These are phyloP conservation scores for Trematomus loennbergii DNA, from an alignment of 2,113 vertebrate species.

Conservation along the genomic window DNA sequence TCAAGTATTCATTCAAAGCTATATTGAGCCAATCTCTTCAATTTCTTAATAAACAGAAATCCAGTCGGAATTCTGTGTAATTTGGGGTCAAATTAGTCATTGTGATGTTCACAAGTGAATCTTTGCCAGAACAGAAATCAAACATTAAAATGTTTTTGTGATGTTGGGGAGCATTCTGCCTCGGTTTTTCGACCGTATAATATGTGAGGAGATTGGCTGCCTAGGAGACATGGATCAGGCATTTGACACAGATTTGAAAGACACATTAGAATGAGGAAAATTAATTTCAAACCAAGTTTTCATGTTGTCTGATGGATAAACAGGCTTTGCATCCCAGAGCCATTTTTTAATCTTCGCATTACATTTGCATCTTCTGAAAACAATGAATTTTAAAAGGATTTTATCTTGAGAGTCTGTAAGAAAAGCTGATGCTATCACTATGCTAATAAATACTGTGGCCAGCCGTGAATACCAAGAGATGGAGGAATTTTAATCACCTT, in stretches of 20 bases:
- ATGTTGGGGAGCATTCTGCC: background rate
- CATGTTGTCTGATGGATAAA: constrained; percentile 11
- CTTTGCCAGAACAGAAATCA: constrained; percentile 22
- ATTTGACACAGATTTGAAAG: constrained; percentile 28
- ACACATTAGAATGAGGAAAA: background rate
- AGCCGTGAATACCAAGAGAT: constrained; percentile 40
- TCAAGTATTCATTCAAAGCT: background rate
- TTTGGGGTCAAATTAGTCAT: constrained; percentile 17
- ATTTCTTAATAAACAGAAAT: background rate
- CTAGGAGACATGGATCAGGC: constrained; percentile 6
- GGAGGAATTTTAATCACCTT: constrained; percentile 34
- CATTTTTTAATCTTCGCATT: constrained; percentile 14
- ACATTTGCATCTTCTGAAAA: constrained; percentile 25
- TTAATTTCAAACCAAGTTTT: constrained; percentile 13
- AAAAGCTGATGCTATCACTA: constrained; percentile 1
- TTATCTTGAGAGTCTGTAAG: constrained; percentile 11
- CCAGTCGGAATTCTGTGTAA: background rate
- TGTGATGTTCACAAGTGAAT: constrained; percentile 5
- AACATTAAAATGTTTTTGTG: constrained; percentile 29
- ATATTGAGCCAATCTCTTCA: constrained; percentile 5
- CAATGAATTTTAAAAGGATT: constrained; percentile 53
- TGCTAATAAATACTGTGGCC: constrained; percentile 24
- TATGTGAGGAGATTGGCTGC: background rate
- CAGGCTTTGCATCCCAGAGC: constrained; percentile 13
- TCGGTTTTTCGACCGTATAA: background rate